These are phyloP conservation scores for Eupithecia insigniata DNA, from an alignment of 2,888 invertebrate species.

Conservation along the genomic window DNA sequence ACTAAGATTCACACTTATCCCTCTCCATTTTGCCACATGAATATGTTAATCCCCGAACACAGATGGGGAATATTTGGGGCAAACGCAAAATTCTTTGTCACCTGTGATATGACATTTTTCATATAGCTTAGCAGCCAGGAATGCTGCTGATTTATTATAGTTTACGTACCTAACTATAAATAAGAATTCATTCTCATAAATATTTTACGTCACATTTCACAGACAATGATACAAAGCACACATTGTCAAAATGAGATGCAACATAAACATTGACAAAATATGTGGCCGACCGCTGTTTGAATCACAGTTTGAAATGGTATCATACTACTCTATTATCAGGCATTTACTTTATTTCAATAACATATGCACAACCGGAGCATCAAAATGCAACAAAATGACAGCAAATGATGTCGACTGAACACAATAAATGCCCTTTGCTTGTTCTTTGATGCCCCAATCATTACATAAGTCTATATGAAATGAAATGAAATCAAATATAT, in stretches of 20 bases:
- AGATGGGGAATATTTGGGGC: constrained; percentile 52
- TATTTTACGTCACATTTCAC: neutral
- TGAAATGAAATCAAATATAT: no score
- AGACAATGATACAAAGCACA: no score
- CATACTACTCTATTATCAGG: no score
- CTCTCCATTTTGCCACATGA: constrained; percentile 50
- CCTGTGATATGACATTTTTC: constrained; percentile 53
- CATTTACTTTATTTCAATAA: no score
- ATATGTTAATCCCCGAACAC: constrained; percentile 59
- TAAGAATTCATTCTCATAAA: no score
- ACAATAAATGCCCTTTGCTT: neutral
- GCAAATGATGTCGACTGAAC: neutral
- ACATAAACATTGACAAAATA: neutral
- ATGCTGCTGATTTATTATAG: no score
- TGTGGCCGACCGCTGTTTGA: neutral
- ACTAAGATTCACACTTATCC: constrained; percentile 46
- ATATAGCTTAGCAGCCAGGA: constrained; percentile 20
- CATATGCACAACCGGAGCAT: neutral
- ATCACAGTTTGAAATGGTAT: neutral
- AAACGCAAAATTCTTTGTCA: constrained; percentile 52
- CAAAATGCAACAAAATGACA: neutral
- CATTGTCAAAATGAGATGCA: neutral
- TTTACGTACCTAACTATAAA: no score
- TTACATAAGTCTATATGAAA: neutral
- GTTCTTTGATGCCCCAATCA: neutral